Conservation (phyloP, 2,797 vertebrate genomes). For the Heliangelus exortis region DNA sequence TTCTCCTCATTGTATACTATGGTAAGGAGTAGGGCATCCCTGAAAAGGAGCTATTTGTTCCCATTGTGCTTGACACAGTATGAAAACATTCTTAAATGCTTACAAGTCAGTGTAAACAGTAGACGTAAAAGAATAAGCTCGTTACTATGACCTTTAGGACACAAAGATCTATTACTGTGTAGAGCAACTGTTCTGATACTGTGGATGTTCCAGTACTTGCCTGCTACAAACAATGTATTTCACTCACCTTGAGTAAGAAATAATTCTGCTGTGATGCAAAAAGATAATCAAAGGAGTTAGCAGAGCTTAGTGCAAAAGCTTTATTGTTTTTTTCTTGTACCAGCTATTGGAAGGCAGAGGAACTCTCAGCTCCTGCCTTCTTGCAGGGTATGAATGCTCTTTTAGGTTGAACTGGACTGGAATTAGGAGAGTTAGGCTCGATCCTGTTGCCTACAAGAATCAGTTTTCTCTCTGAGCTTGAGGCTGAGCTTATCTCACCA, state of each 20-base stretch:
- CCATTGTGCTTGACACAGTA: background rate
- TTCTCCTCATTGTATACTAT: background rate
- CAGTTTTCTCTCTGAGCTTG: background rate
- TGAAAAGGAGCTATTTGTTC: background rate
- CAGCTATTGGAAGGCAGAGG: background rate
- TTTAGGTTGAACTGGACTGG: background rate
- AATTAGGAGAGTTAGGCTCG: background rate
- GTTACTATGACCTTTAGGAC: background rate
- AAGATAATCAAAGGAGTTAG: background rate
- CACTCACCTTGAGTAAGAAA: background rate
- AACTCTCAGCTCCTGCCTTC: background rate
- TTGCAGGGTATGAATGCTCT: background rate
- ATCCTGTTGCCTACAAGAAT: background rate
- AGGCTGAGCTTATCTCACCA: background rate
- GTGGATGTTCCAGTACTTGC: background rate
- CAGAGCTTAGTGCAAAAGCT: background rate
- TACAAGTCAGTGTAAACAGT: background rate
- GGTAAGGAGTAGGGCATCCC: background rate
- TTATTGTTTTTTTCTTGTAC: background rate
- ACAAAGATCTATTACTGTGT: background rate
- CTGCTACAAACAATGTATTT: background rate
- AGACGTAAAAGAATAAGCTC: constrained; percentile 1
- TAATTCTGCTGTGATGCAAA: background rate
- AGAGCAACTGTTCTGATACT: background rate
- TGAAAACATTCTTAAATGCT: constrained; percentile 1